Evolutionary conservation across 30 jellyfish, hydroid and myxozoan genomes (phyloP), one percentile per base, ranked within the genome.

Genomic region (Aurelia sp.): DNA sequence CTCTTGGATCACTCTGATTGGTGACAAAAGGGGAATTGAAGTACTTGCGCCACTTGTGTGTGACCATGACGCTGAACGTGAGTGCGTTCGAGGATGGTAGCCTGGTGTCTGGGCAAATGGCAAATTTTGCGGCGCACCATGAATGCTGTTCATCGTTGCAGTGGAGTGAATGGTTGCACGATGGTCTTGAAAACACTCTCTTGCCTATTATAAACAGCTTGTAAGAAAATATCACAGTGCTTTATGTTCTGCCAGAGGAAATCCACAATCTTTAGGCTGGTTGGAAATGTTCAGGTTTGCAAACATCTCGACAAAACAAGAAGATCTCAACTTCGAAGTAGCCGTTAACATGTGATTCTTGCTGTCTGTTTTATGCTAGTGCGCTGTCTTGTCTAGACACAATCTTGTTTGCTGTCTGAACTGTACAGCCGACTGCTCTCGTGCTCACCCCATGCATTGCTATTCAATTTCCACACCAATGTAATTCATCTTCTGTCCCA

Each of bases 1-100:
- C 58, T 85, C 98, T 41, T 81, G 98, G 48, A 92, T 80, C 20
- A 92, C 98, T 48, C 98, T 74, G 50, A 92, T 92, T 9, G 98
- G 98, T 19, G 98, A 86, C 27, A 92, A 74, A 10, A 92, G 94
- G 8, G 98, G 89, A 33, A 76, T 84, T 70, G 90, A 70, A 7
- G 98, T 76, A 17, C 67, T 80, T 18, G 91, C 84, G 13, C 92
- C 85, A 76, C 88, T 69, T 67, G 92, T 81, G 61, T 90, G 85
- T 15, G 98, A 92, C 98, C 98, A 92, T 17, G 97, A 86, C 4
- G 98, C 97, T 10, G 98, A 92, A 10, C 98, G 94, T 58, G 93
- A 80, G 55, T 92, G 98, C 8, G 98, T 67, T 55, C 88, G 48
- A 6, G 84, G 97, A 35, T 72, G 97, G 66, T 33, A 66, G 5